Evolutionary conservation across 2,888 invertebrate genomes (phyloP).

Genomic region (Tipula vernalis): DNA sequence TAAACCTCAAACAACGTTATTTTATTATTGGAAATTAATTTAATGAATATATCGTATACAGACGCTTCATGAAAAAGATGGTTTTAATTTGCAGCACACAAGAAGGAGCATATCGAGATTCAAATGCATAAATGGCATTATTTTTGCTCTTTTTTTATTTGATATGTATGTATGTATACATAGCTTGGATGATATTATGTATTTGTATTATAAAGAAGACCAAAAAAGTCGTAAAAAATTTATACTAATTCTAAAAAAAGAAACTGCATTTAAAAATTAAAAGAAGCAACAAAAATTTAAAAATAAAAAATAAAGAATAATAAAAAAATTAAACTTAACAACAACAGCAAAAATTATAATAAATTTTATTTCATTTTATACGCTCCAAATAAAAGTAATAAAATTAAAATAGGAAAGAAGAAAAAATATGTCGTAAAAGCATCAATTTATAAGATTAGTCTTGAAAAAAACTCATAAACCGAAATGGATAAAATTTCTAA

Average conservation of each 20-base stretch:
- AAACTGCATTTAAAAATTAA: neutral
- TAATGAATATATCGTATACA: neutral
- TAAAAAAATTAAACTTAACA: neutral
- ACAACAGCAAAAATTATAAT: neutral
- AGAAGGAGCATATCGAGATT: neutral
- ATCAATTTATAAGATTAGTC: constrained; percentile 4
- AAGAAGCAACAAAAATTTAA: neutral
- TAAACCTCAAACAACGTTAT: neutral
- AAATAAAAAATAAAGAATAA: too few relatives aligned
- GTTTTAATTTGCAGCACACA: neutral
- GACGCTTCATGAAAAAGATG: neutral
- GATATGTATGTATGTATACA: neutral
- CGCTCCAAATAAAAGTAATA: constrained; percentile 4
- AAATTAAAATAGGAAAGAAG: neutral
- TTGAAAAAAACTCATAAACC: neutral
- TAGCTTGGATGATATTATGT: neutral
- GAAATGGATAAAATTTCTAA: neutral
- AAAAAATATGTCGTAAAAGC: neutral
- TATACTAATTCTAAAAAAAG: neutral
- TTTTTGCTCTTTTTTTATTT: neutral
- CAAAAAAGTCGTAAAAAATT: neutral
- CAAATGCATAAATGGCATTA: neutral
- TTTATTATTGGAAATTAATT: neutral
- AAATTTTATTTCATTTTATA: neutral
- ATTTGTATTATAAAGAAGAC: neutral